Evolutionary conservation across 2,797 vertebrate genomes (phyloP).

Genomic region (Sphenodon punctatus): DNA sequence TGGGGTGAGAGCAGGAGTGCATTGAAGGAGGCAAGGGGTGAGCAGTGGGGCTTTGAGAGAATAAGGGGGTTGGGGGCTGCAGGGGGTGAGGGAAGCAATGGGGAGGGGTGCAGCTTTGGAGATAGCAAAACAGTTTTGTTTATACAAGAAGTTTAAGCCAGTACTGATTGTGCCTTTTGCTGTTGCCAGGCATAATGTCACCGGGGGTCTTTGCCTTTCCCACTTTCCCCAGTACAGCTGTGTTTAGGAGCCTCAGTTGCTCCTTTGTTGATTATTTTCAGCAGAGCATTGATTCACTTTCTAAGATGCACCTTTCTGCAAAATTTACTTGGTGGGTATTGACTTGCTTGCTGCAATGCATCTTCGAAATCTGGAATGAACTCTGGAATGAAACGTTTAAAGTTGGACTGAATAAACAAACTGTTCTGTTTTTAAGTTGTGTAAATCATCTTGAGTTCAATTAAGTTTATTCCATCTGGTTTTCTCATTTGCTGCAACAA

Average conservation of each 20-base stretch:
- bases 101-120: too few species aligned
- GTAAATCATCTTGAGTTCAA: slow-evolving; percentile 67
- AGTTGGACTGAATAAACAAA: slow-evolving; percentile 53
- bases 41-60: too few species aligned
- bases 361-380: too few species aligned
- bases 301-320: slow-evolving; percentile 11
- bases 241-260: neutral
- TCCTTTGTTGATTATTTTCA: neutral
- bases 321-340: slow-evolving; percentile 7
- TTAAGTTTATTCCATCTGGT: slow-evolving; percentile 76
- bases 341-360: slow-evolving; percentile 20
- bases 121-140: too few species aligned
- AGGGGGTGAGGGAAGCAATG: too few species aligned
- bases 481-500: slow-evolving; percentile 71
- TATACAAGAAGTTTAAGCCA: too few species aligned
- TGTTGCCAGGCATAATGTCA: too few species aligned
- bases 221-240: neutral
- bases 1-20: too few species aligned
- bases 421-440: slow-evolving; percentile 60
- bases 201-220: neutral
- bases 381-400: slow-evolving; percentile 56
- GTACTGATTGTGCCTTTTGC: too few species aligned
- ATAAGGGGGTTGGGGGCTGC: too few species aligned
- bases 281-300: slow-evolving; percentile 14
- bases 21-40: too few species aligned